Conservation (phyloP, 1,140 invertebrate species). For the Euura saliciscinereae region DNA sequence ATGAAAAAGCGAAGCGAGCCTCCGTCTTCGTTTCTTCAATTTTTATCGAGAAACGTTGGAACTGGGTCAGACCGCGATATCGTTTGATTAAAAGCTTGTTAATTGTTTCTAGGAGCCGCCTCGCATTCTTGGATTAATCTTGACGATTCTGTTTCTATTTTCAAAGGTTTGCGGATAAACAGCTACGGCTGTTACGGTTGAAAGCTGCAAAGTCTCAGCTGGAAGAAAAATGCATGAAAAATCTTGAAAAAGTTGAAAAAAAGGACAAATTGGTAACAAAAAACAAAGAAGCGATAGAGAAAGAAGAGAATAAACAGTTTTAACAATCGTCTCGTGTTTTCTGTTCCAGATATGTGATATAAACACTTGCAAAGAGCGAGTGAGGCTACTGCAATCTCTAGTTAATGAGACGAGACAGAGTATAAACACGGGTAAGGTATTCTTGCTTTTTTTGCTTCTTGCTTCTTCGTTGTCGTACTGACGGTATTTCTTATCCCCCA, state of each 20-base stretch:
- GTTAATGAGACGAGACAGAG: conserved; percentile 69
- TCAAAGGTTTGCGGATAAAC: conserved; percentile 70
- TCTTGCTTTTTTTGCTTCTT: conserved; percentile 18
- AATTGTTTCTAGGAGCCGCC: neutral
- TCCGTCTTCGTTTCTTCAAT: too few relatives aligned
- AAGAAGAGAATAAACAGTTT: conserved; percentile 6
- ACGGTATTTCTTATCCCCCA: conserved; percentile 34
- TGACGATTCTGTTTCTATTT: too few relatives aligned
- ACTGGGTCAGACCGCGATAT: too few relatives aligned
- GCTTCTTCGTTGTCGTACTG: conserved; percentile 11
- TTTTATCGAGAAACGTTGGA: too few relatives aligned
- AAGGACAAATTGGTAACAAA: conserved; percentile 64
- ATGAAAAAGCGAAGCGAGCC: too few relatives aligned
- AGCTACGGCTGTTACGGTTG: conserved; percentile 63
- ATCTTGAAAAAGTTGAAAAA: conserved; percentile 63
- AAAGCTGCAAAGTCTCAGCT: conserved; percentile 64
- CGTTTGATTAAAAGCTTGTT: too few relatives aligned
- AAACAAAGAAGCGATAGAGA: neutral
- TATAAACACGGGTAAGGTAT: conserved; percentile 60
- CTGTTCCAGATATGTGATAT: conserved; percentile 65
- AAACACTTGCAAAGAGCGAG: conserved; percentile 67
- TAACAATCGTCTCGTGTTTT: conserved; percentile 14
- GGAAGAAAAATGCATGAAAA: conserved; percentile 64
- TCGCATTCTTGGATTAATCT: too few relatives aligned
- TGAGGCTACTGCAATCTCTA: conserved; percentile 66